These are phyloP conservation scores for Tachystola acroxantha DNA, from an alignment of 2,888 invertebrate genomes.

Conservation along the genomic window DNA sequence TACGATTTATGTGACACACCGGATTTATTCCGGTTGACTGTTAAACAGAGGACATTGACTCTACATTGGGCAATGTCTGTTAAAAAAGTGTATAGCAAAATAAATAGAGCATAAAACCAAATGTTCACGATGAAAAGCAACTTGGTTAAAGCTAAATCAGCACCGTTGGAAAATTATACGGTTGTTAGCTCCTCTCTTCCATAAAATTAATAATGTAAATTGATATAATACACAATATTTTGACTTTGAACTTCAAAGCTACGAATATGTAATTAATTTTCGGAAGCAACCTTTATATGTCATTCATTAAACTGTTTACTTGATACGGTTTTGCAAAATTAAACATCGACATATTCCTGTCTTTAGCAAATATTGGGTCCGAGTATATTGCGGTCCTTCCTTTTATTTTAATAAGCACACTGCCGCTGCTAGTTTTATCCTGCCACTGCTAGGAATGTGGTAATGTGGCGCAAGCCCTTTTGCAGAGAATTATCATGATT, in stretches of 20 bases:
- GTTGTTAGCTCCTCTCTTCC: not conserved
- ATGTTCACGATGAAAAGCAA: conserved; percentile 7
- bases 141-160: not conserved
- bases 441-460: conserved; percentile 36
- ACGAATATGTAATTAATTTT: too few relatives aligned
- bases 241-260: not conserved
- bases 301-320: too few relatives aligned
- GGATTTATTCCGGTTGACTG: conserved; percentile 25
- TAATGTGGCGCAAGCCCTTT: conserved; percentile 28
- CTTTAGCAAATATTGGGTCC: too few relatives aligned
- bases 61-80: conserved; percentile 12
- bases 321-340: too few relatives aligned
- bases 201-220: not conserved
- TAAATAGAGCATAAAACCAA: conserved; percentile 17
- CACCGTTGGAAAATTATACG: conserved; percentile 1
- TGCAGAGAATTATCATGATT: conserved; percentile 19
- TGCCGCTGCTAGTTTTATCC: too few relatives aligned
- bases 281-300: too few relatives aligned
- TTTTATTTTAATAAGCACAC: too few relatives aligned
- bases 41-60: conserved; percentile 24
- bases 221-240: not conserved
- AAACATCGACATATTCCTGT: too few relatives aligned
- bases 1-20: conserved; percentile 21
- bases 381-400: too few relatives aligned
- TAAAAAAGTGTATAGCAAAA: conserved; percentile 11